Percentiles rank a stretch among this genome's conserved stretches.
Evolutionary conservation across 2,888 invertebrate species (phyloP).

Genomic region (Xanthorhoe designata): DNA sequence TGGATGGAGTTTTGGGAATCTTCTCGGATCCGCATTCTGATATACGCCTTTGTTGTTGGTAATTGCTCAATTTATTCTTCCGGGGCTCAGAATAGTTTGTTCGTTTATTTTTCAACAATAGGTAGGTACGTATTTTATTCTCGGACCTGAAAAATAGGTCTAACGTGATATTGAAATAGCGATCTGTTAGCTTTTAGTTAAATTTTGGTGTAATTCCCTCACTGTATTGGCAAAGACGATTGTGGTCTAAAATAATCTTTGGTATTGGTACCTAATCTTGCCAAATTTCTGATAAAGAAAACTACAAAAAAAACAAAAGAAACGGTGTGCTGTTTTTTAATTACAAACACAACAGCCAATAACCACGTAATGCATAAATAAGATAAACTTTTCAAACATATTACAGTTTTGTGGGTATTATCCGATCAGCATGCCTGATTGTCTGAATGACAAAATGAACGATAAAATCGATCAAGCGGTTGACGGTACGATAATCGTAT

Average conservation of each 20-base stretch:
- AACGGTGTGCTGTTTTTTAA: neutral
- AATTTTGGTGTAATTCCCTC: neutral
- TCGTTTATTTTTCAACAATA: neutral
- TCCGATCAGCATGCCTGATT: slow-evolving; percentile 5
- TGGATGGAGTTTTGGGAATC: slow-evolving; percentile 8
- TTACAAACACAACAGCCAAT: neutral
- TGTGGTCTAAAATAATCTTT: too few species aligned
- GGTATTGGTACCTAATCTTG: too few species aligned
- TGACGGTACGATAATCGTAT: neutral
- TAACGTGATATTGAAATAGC: neutral
- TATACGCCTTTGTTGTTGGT: slow-evolving; percentile 8
- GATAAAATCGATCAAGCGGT: neutral
- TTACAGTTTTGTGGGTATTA: neutral
- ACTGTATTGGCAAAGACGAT: too few species aligned
- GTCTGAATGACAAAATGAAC: slow-evolving; percentile 2
- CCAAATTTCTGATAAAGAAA: neutral
- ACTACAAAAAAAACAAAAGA: neutral
- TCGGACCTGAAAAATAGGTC: too few species aligned
- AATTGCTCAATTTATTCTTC: neutral
- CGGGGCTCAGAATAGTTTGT: neutral
- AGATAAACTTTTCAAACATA: neutral
- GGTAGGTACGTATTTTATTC: neutral
- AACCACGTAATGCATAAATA: neutral
- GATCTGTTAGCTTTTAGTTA: neutral
- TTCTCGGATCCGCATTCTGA: slow-evolving; percentile 1